phyloP scores from a whole-genome alignment of 2,113 vertebrate genomes.

The Cebidichthys violaceus region DNA sequence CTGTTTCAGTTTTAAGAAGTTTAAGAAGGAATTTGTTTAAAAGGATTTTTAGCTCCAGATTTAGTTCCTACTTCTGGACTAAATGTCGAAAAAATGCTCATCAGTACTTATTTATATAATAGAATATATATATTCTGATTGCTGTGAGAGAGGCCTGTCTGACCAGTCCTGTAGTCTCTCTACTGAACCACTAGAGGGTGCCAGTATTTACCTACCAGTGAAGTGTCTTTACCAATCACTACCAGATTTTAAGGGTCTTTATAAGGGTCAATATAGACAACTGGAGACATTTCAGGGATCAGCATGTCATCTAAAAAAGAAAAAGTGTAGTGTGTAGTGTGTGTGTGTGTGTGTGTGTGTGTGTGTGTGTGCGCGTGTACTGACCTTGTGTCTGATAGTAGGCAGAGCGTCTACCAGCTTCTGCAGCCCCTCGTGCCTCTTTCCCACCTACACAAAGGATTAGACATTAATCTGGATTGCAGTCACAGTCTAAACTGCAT shows the following conservation, averaged over 20 bases:
- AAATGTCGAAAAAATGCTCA: not conserved
- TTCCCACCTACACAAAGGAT: conserved; percentile 86
- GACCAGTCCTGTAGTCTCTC: not conserved
- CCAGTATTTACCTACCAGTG: not conserved
- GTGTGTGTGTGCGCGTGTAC: not conserved
- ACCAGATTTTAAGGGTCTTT: not conserved
- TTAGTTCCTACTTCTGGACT: not conserved
- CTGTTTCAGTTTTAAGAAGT: not conserved
- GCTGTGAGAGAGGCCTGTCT: not conserved
- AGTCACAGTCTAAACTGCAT: not conserved
- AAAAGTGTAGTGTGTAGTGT: not conserved
- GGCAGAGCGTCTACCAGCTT: conserved; percentile 93
- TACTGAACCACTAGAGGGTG: conserved; percentile 11
- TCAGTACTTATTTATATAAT: too few species aligned
- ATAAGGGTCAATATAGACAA: not conserved
- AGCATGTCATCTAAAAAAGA: not conserved
- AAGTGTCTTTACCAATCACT: not conserved
- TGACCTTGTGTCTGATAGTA: conserved; percentile 94
- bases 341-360: not conserved
- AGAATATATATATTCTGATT: too few species aligned
- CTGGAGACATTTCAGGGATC: not conserved
- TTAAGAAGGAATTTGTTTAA: too few species aligned
- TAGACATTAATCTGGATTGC: conserved; percentile 14
- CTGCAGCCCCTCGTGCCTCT: conserved; percentile 91
- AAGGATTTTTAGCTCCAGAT: not conserved